phyloP scores from a whole-genome alignment of 2,888 invertebrate species.

The Norana najaformis region DNA sequence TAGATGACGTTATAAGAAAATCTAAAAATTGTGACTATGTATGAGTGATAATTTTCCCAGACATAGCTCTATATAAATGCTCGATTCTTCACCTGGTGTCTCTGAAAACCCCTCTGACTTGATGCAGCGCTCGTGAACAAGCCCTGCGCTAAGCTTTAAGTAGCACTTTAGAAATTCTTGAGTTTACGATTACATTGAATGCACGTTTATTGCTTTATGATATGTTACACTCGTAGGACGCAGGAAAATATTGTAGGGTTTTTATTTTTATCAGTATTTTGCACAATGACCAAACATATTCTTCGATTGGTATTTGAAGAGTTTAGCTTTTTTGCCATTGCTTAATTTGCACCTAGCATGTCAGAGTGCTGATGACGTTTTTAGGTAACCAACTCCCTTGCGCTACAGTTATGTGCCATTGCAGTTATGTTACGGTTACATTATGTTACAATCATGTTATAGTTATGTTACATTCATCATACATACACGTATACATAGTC shows the following conservation, averaged over 20 bases:
- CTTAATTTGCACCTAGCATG: too few relatives aligned
- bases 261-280: not conserved
- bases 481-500: too few relatives aligned
- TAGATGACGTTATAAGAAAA: not conserved
- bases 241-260: not conserved
- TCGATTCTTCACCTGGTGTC: too few relatives aligned
- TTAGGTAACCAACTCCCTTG: not conserved
- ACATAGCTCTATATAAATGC: not conserved
- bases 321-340: not conserved
- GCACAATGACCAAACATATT: not conserved
- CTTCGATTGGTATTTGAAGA: not conserved
- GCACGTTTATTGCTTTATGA: not conserved
- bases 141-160: too few relatives aligned
- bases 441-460: not conserved
- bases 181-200: too few relatives aligned
- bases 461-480: too few relatives aligned
- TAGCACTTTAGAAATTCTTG: too few relatives aligned
- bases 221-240: not conserved
- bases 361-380: not conserved
- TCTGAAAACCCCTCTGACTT: too few relatives aligned
- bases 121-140: too few relatives aligned
- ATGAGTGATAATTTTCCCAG: not conserved
- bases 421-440: not conserved
- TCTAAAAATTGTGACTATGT: not conserved
- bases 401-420: not conserved